A percentile compares a stretch with the other conserved stretches of the same genome.
phyloP scores from a whole-genome alignment of 2,888 invertebrate species.

The Acleris holmiana region DNA sequence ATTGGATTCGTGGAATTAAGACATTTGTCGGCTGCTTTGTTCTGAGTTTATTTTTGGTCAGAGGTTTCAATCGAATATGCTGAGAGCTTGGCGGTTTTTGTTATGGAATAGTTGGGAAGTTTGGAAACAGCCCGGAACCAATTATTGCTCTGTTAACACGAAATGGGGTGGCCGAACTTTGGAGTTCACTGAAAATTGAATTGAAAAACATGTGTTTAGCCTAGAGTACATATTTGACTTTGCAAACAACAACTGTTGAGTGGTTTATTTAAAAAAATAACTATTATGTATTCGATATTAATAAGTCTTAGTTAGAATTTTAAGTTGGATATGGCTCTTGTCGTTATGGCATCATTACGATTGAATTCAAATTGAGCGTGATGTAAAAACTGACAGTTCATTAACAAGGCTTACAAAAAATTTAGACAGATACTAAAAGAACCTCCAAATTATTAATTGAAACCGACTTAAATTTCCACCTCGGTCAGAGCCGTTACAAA shows the following conservation, averaged over 20 bases:
- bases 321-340: constrained; percentile 12
- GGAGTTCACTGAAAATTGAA: constrained; percentile 34
- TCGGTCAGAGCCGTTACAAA: constrained; percentile 50
- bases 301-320: constrained; percentile 12
- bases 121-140: constrained; percentile 50
- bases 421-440: constrained; percentile 42
- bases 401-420: constrained; percentile 33
- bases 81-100: constrained; percentile 61
- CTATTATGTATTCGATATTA: background rate
- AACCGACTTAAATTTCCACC: constrained; percentile 59
- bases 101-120: constrained; percentile 58
- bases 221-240: constrained; percentile 16
- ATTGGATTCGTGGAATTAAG: constrained; percentile 71
- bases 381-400: constrained; percentile 37
- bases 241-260: background rate
- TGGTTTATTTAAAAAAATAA: background rate
- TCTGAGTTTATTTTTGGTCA: constrained; percentile 48
- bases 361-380: constrained; percentile 22
- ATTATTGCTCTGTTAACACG: constrained; percentile 46
- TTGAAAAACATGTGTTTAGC: constrained; percentile 23
- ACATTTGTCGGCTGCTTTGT: constrained; percentile 52
- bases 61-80: constrained; percentile 52
- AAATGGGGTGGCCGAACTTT: constrained; percentile 45
- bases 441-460: constrained; percentile 65
- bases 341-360: constrained; percentile 28